Base-by-base conservation (phyloP, 2,888 invertebrate species). In the Pollenia amentaria region DNA sequence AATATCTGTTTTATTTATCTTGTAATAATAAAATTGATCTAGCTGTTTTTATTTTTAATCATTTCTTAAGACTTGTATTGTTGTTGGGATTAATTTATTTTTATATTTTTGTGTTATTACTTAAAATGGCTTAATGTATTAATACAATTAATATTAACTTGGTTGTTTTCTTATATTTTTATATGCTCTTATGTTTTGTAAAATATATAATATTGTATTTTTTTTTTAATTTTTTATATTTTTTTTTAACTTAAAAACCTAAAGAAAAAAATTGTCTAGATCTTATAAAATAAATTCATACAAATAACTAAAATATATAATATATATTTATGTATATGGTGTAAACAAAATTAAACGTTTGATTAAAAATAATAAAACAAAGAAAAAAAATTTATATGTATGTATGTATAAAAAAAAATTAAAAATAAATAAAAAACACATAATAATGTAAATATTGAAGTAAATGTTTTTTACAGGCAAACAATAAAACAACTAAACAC, bases 241-340 rank as follows among this genome's bases (percentile, higher is more conserved):
- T 48, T 76, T 82, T 64, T 42, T 53, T 53, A 81, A 53, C 83
- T 87, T 88, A 86, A 90, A 90, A 88, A 88, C 90, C 91, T 92
- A 92, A 87, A 89, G 81, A 89, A 92, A 92, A 91, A 92, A 92
- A 92, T 92, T 92, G 91, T 90, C 92, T 92, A 92, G 91, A 83
- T 90, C 90, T 92, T 91, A 92, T 90, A 89, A 89, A 91, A 87
- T 88, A 82, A 88, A 86, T 80, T 87, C 70, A 89, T 88, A 88
- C 88, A 87, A 88, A 81, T 87, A 88, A 88, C 84, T 87, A 84
- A 88, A 82, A 78, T 81, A 65, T 75, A 85, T 86, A 70, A 78
- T 85, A 84, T 67, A 78, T 73, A 75, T 82, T 48, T 62, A 62
- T 82, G 82, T 78, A 78, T 57, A 79, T 67, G 83, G 87, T 87